Evolutionary conservation across 2,888 invertebrate species (phyloP), one percentile per base, ranked within the genome.

Genomic region (Steinernema carpocapsae): DNA sequence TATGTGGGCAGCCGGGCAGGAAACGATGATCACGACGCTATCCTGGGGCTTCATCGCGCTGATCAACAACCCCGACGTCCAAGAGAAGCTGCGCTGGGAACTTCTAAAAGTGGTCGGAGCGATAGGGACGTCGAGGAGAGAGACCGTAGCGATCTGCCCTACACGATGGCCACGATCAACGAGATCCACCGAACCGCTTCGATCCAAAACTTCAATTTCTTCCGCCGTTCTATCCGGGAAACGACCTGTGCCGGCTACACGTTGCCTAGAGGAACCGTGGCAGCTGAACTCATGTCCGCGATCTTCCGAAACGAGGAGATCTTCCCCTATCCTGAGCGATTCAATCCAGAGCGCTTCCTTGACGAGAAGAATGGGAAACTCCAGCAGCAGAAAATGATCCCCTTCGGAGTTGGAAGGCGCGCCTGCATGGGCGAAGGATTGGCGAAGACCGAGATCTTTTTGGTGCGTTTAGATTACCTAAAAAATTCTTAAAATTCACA

Each of bases 1-100:
- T 17, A 64, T 64, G 64, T 64, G 64, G 64, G 64, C 64, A 17
- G 64, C 64, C 12, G 64, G 64, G 6, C 64, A 64, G 64, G 64
- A 64, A 32, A 64, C 64, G 64, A 64, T 64, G 64, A 64, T 64
- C 17, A 26, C 64, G 29, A 64, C 64, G 32, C 64, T 64, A 1
- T 1, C 32, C 3, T 64, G 64, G 64, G 32, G 64, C 32, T 12
- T 26, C 29, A 32, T 64, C n/a, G 1, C 32, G 4, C 64, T 64
- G 29, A 26, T 64, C 29, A 64, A 64, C 32, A 29, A 64, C 32
- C 64, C 64, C 7, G 32, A 32, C 3, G 32, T 10, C 29, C 64
- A 64, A 26, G 32, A 64, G 32, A 22, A 26, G 3, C 24, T 64
- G 32, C 64, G 64, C 32, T 2, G 12, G 17, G 64, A 64, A n/a